Evolutionary conservation across 2,888 invertebrate species (phyloP).

Genomic region (Acheta domesticus): DNA sequence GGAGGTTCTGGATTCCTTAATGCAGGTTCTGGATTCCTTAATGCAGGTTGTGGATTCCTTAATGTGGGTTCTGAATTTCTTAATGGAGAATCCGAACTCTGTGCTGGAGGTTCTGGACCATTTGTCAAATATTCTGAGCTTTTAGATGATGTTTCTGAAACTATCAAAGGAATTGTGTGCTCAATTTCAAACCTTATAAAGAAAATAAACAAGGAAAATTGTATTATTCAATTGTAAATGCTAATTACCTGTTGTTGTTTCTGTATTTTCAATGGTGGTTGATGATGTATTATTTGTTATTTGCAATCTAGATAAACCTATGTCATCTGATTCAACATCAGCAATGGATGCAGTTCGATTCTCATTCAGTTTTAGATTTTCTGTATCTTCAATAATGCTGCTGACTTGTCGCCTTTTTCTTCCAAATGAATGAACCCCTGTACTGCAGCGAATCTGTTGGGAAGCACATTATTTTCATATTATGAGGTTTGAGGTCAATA

Average conservation of each 20-base stretch:
- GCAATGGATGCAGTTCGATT: background rate
- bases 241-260: background rate
- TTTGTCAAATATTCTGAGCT: too few relatives aligned
- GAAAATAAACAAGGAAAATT: too few relatives aligned
- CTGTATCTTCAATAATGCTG: background rate
- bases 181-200: too few relatives aligned
- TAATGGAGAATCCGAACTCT: background rate
- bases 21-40: background rate
- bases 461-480: conserved; percentile 26
- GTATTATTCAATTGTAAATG: too few relatives aligned
- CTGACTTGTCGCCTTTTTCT: conserved; percentile 39
- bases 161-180: too few relatives aligned
- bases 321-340: background rate
- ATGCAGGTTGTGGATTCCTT: background rate
- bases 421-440: conserved; percentile 45
- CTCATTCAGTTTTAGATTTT: background rate
- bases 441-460: conserved; percentile 44
- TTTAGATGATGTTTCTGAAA: too few relatives aligned
- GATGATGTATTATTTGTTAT: background rate
- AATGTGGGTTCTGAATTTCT: too few relatives aligned
- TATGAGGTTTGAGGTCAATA: background rate
- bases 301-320: background rate
- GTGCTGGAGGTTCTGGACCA: conserved; percentile 11
- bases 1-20: conserved; percentile 18
- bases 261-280: background rate